These are phyloP conservation scores for Trididemnum nubilum DNA, from an alignment of 23 tunicate species.

Conservation along the genomic window DNA sequence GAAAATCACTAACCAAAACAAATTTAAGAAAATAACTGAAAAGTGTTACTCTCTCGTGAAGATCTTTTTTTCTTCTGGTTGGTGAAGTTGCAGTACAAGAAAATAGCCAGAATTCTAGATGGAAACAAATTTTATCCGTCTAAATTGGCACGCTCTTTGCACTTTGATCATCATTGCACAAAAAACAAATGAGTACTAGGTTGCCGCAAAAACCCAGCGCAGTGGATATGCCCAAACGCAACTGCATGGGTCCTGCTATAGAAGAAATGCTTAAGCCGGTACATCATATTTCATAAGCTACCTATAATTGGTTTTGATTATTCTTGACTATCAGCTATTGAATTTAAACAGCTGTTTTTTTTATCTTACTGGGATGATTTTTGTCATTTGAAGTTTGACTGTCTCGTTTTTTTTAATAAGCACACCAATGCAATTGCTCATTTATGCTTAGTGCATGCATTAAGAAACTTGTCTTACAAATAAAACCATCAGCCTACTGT, in stretches of 20 bases:
- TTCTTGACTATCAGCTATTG: neutral
- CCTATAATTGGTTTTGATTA: neutral
- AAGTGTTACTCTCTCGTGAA: too few species aligned
- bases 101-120: too few species aligned
- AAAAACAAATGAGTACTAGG: too few species aligned
- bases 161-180: too few species aligned
- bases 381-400: neutral
- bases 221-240: slow-evolving; percentile 2
- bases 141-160: too few species aligned
- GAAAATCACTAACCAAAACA: too few species aligned
- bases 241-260: neutral
- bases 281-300: neutral
- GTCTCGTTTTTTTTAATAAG: neutral
- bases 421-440: neutral
- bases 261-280: neutral
- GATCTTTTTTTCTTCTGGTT: too few species aligned
- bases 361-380: neutral
- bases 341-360: neutral
- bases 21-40: too few species aligned
- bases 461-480: neutral
- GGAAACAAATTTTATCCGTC: too few species aligned
- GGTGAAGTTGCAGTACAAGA: too few species aligned
- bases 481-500: too few species aligned
- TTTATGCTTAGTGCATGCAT: neutral
- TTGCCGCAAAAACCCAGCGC: too few species aligned